Evolutionary conservation across 2,797 vertebrate species (phyloP).

Genomic region (Phalloptychus januarius): DNA sequence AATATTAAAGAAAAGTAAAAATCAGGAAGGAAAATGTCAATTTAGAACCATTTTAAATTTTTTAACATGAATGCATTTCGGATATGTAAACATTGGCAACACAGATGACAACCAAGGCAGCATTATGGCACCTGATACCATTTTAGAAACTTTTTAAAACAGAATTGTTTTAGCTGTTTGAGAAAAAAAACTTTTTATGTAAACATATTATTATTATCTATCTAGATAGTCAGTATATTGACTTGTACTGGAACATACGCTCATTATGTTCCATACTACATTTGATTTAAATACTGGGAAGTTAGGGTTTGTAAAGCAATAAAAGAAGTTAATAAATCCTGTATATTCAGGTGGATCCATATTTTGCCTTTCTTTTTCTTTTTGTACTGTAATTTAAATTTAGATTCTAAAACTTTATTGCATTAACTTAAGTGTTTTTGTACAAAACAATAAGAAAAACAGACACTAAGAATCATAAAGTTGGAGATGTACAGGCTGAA

Average conservation of each 20-base stretch:
- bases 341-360: background rate
- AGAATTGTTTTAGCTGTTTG: background rate
- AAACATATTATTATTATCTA: background rate
- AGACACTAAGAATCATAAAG: background rate
- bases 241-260: background rate
- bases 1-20: background rate
- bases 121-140: background rate
- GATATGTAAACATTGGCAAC: background rate
- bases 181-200: too few relatives aligned
- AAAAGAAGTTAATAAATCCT: background rate
- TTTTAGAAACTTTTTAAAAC: background rate
- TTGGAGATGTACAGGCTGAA: background rate
- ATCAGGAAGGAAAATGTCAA: background rate
- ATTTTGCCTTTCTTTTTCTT: background rate
- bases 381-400: background rate
- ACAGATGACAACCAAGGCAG: background rate
- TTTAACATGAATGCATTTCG: background rate
- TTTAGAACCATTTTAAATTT: background rate
- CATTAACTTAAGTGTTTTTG: background rate
- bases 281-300: background rate
- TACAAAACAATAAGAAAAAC: background rate
- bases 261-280: background rate
- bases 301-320: background rate
- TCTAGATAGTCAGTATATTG: background rate
- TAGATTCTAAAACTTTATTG: background rate